phyloP scores from a whole-genome alignment of 2,113 vertebrate species.

The Macrotus californicus region DNA sequence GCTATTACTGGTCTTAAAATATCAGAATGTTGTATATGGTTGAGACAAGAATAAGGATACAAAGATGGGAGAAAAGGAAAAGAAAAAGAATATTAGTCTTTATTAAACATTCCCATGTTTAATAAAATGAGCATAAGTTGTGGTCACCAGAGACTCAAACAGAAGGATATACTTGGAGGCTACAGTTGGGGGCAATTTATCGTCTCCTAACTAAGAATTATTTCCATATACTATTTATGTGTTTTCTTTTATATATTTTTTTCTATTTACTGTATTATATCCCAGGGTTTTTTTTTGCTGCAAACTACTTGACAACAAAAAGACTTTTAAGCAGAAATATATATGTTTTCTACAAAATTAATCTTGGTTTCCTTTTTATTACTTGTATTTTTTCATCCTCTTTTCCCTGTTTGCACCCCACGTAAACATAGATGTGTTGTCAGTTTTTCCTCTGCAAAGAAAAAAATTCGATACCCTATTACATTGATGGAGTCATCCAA shows the following conservation, averaged over 20 bases:
- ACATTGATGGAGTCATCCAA: background rate
- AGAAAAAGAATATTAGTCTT: background rate
- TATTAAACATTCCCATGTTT: background rate
- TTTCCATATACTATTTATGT: background rate
- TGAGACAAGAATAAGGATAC: background rate
- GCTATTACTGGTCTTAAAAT: background rate
- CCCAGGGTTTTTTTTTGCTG: background rate
- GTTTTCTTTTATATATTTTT: background rate
- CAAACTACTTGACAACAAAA: slow-evolving; percentile 4
- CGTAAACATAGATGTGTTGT: background rate
- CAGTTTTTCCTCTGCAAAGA: background rate
- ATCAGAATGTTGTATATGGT: background rate
- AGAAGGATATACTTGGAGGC: background rate
- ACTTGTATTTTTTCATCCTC: background rate
- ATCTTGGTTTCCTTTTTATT: background rate
- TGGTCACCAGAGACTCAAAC: background rate
- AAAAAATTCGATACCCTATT: background rate
- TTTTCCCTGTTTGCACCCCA: background rate
- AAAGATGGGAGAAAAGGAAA: background rate
- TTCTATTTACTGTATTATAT: background rate
- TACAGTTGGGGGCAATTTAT: background rate
- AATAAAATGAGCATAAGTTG: background rate
- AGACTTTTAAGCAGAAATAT: background rate
- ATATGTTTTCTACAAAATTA: background rate
- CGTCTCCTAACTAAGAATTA: slow-evolving; percentile 21